phyloP scores from a whole-genome alignment of 2,888 invertebrate genomes.

The Rhabditophanes sp. region DNA sequence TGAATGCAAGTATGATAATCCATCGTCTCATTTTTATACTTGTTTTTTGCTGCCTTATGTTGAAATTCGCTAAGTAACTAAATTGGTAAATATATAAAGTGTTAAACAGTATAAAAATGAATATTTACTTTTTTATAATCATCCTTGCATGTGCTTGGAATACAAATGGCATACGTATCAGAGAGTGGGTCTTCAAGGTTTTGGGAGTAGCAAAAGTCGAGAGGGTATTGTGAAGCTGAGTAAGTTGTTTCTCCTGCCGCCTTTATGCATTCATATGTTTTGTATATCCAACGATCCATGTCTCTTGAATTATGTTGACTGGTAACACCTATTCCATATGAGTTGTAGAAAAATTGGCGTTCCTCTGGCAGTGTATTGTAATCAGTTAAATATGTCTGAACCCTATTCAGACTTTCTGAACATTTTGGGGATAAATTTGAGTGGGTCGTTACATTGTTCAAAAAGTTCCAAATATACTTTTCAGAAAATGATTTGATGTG shows the following conservation, averaged over 20 bases:
- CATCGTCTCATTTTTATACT: constrained; percentile 18
- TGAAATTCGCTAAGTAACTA: constrained; percentile 34
- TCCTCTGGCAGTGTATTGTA: constrained; percentile 30
- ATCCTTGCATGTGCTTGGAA: constrained; percentile 33
- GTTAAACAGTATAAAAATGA: too few species aligned
- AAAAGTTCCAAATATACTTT: too few species aligned
- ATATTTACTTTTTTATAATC: constrained; percentile 16
- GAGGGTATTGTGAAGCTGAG: constrained; percentile 36
- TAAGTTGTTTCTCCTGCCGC: constrained; percentile 40
- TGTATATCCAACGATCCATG: constrained; percentile 41
- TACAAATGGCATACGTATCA: constrained; percentile 31
- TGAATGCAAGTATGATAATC: constrained; percentile 35
- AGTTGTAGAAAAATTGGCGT: constrained; percentile 31
- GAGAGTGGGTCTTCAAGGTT: constrained; percentile 16
- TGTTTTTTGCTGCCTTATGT: constrained; percentile 14
- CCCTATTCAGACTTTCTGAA: too few species aligned
- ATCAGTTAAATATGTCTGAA: constrained; percentile 27
- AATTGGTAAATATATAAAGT: constrained; percentile 7
- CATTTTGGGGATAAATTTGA: too few species aligned
- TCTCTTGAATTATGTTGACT: constrained; percentile 13
- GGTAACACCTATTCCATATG: constrained; percentile 25
- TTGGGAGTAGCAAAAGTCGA: constrained; percentile 35
- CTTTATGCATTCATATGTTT: constrained; percentile 27
- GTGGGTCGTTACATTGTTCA: too few species aligned
- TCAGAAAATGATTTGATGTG: too few species aligned